phyloP scores from a whole-genome alignment of 37 sponge, comb jelly and placozoan species.

The Halisarca cf. caerulea region DNA sequence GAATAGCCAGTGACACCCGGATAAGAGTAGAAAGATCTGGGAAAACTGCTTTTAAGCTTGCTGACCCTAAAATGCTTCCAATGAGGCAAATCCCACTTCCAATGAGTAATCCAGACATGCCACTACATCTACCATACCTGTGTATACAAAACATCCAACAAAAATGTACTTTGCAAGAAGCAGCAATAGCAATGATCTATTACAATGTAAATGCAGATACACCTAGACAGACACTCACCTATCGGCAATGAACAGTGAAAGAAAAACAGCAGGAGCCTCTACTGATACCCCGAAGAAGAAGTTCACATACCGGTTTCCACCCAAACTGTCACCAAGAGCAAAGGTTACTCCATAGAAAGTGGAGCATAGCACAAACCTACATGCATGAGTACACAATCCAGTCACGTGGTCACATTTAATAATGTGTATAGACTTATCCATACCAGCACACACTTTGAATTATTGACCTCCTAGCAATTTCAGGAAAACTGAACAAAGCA shows the following conservation, averaged over 20 bases:
- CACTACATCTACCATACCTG: not conserved
- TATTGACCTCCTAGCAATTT: not conserved
- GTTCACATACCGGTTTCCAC: constrained; percentile 25
- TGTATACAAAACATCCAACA: too few relatives aligned
- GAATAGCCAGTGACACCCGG: constrained; percentile 5
- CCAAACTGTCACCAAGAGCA: constrained; percentile 8
- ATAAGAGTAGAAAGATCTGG: not conserved
- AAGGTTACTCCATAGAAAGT: constrained; percentile 23
- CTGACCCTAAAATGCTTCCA: not conserved
- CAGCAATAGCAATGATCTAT: too few relatives aligned
- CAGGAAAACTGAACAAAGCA: constrained; percentile 13
- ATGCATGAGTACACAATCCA: not conserved
- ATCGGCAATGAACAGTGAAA: not conserved
- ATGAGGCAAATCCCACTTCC: not conserved
- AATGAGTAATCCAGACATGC: not conserved
- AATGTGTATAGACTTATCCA: too few relatives aligned
- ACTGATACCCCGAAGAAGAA: not conserved
- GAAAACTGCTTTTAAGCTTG: not conserved
- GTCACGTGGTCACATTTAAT: too few relatives aligned
- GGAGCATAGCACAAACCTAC: not conserved
- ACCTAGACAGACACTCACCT: not conserved
- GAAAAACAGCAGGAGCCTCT: not conserved
- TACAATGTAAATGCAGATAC: too few relatives aligned
- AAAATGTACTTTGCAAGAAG: too few relatives aligned
- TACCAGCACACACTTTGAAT: not conserved